Evolutionary conservation across 2,888 invertebrate species (phyloP), one percentile per base, ranked within the genome.

Genomic region (Odontocerum albicorne): DNA sequence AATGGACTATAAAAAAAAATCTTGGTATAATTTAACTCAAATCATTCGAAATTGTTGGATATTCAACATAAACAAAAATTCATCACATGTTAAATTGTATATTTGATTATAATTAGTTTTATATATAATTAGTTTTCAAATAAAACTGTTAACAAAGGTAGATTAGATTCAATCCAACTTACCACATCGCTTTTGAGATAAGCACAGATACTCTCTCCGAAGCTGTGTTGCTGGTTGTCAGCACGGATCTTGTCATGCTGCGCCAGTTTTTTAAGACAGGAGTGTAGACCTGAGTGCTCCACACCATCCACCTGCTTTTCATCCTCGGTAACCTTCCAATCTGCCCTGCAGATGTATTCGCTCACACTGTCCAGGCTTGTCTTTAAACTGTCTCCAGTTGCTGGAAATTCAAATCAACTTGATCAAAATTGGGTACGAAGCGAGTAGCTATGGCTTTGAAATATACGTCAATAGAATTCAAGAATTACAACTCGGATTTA

Each of bases 241-340:
- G 63, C 55, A 31, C 73, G 70, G 8, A 71, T 72, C 62, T 82
- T 81, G 65, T 90, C 90, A 47, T 82, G 69, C 53, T 80, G 79
- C 10, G 88, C 81, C 10, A 92, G 72, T 70, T 89, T 90, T 66
- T 90, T 92, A 22, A 91, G 69, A 56, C 83, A 81, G 79, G 87
- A 83, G 70, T 91, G 90, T 55, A 90, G 74, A 7, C 88, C 91
- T 0, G 87, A 74, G 65, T 90, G 84, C 71, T 92, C 91, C 10
- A 91, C 78, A 0, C 85, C 85, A 7, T 72, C 63, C 4, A 74
- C 63, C 15, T 78, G 72, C 40, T 72, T 70, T 7, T 72, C 74
- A 16, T 79, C 74, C 13, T 71, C 69, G 33, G 69, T 71, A 4
- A 87, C 71, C n/a, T 67, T 75, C 81, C 86, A 85, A 31, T 83